These are phyloP conservation scores for Ophthalmolycus amberensis DNA, from an alignment of 2,113 vertebrate species.

Conservation along the genomic window DNA sequence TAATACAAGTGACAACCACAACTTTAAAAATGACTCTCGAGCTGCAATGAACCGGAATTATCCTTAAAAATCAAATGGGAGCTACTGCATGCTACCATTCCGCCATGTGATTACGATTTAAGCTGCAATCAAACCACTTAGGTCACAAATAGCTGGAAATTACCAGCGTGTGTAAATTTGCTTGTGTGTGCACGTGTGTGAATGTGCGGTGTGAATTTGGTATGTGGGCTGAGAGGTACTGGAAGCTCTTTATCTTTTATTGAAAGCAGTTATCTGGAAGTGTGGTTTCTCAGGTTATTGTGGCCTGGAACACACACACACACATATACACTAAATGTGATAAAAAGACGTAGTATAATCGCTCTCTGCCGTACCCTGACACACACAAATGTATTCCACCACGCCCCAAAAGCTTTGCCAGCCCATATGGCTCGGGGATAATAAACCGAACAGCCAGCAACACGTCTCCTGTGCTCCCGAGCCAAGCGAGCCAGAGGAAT, in stretches of 20 bases:
- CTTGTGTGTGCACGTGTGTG: constrained; percentile 35
- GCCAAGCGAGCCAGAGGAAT: constrained; percentile 76
- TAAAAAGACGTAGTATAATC: constrained; percentile 68
- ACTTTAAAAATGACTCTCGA: constrained; percentile 9
- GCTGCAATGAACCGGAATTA: constrained; percentile 41
- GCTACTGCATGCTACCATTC: neutral
- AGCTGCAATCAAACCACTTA: constrained; percentile 35
- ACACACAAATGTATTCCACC: constrained; percentile 57
- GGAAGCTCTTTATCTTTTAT: constrained; percentile 64
- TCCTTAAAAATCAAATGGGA: constrained; percentile 19
- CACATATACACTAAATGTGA: constrained; percentile 63
- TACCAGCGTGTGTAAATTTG: constrained; percentile 55
- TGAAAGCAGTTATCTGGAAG: constrained; percentile 61
- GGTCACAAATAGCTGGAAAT: constrained; percentile 44
- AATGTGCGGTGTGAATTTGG: constrained; percentile 28
- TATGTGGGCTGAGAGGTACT: constrained; percentile 34
- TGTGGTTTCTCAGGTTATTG: constrained; percentile 63
- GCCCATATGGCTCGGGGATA: constrained; percentile 79
- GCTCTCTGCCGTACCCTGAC: constrained; percentile 38
- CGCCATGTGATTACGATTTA: constrained; percentile 47
- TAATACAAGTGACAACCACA: neutral
- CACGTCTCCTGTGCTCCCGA: constrained; percentile 73
- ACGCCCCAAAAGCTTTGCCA: constrained; percentile 73
- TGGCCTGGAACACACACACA: constrained; percentile 60
- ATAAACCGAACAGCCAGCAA: constrained; percentile 79